Conservation (phyloP, 2,888 invertebrate genomes). For the Protophormia terraenovae region DNA sequence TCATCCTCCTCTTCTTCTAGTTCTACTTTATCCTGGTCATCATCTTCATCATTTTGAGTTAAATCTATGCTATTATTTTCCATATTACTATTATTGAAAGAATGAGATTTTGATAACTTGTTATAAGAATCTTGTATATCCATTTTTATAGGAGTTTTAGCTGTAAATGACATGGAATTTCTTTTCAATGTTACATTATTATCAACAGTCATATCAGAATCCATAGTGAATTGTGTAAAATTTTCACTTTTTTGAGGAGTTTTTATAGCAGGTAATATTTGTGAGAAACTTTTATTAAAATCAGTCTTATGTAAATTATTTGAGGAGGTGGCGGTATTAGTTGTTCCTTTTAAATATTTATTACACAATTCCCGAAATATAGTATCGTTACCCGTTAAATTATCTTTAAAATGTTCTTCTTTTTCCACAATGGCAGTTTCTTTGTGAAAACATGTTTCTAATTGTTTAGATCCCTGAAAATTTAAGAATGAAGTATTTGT, state of each 20-base stretch:
- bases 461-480: constrained; percentile 33
- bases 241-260: constrained; percentile 3
- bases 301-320: neutral
- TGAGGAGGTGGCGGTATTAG: neutral
- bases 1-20: constrained; percentile 72
- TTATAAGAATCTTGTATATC: neutral
- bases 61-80: constrained; percentile 72
- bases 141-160: constrained; percentile 10
- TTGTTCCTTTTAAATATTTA: constrained; percentile 49
- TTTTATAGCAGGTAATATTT: constrained; percentile 4
- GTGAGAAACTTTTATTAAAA: constrained; percentile 16
- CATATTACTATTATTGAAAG: constrained; percentile 7
- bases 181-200: neutral
- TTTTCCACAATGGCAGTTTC: neutral
- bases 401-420: neutral
- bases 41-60: constrained; percentile 68
- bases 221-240: constrained; percentile 3
- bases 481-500: constrained; percentile 23
- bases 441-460: constrained; percentile 37
- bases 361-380: constrained; percentile 57
- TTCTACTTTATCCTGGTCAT: constrained; percentile 14
- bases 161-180: constrained; percentile 42
- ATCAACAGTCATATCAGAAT: constrained; percentile 23
- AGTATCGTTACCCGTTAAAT: constrained; percentile 13
- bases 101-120: constrained; percentile 38